These are phyloP conservation scores for Rotaria magnacalcarata DNA, from an alignment of 2,888 invertebrate species.

Conservation along the genomic window DNA sequence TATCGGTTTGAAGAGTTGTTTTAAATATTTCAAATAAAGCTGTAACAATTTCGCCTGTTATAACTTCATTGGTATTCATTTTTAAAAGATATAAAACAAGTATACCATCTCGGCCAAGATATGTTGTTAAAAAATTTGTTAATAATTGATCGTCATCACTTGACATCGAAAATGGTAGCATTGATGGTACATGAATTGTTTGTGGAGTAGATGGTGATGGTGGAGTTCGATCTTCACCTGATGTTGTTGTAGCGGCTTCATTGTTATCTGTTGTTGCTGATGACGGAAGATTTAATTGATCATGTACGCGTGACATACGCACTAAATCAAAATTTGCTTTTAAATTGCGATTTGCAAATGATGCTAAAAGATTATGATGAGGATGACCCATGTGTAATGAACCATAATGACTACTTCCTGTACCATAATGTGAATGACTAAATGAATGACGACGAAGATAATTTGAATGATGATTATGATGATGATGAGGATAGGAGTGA, in stretches of 20 bases:
- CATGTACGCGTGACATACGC: neutral
- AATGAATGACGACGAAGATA: neutral
- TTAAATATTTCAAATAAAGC: conserved; percentile 2
- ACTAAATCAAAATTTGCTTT: neutral
- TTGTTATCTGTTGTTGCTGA: neutral
- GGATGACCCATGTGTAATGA: neutral
- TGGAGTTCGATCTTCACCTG: neutral
- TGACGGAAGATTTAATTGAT: neutral
- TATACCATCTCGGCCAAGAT: conserved; percentile 30
- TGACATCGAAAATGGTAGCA: neutral
- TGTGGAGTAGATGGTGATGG: conserved; percentile 16
- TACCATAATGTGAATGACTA: neutral
- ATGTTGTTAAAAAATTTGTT: neutral
- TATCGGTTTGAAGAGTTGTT: neutral
- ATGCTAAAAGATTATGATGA: neutral
- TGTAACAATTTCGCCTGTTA: conserved; percentile 33
- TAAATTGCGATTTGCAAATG: neutral
- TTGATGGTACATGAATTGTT: neutral
- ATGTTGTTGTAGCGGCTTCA: neutral
- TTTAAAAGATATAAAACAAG: conserved; percentile 17
- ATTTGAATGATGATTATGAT: neutral
- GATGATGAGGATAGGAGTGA: neutral
- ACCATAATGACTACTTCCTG: neutral
- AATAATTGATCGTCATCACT: neutral
- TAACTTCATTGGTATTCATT: conserved; percentile 28